phyloP scores from a whole-genome alignment of 2,797 vertebrate genomes.

The Lepus oiostolus region DNA sequence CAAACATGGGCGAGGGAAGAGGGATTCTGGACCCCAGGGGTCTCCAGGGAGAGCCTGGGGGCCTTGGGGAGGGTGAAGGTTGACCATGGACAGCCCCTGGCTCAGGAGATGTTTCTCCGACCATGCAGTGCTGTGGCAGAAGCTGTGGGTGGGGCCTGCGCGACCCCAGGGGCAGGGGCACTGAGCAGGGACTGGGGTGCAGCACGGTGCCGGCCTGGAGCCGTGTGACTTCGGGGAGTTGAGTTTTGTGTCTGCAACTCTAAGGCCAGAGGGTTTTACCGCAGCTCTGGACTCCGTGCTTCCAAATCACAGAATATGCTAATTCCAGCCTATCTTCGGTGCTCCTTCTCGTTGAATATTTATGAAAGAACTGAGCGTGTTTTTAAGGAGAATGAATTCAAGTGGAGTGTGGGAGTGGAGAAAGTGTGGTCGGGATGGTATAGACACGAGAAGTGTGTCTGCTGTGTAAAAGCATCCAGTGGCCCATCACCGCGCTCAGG shows the following conservation, averaged over 20 bases:
- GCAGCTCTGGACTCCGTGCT: background rate
- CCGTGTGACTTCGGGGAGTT: background rate
- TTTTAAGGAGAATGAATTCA: background rate
- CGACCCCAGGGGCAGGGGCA: background rate
- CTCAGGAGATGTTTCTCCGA: background rate
- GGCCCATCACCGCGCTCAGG: background rate
- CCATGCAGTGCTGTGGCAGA: background rate
- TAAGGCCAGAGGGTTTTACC: background rate
- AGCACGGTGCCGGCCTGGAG: background rate
- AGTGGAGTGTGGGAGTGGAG: background rate
- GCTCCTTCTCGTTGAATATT: conserved; percentile 6
- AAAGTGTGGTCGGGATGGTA: no score
- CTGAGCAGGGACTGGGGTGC: background rate
- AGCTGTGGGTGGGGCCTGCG: background rate
- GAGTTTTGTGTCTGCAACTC: background rate
- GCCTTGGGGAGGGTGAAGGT: background rate
- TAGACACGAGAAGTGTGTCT: no score
- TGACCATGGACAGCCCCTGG: background rate
- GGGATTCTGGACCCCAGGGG: background rate
- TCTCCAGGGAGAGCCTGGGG: background rate
- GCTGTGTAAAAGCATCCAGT: background rate
- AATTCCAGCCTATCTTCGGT: background rate
- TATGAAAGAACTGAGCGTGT: background rate
- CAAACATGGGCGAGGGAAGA: background rate
- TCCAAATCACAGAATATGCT: background rate